Evolutionary conservation across 2,797 vertebrate species (phyloP).

Genomic region (Chaetophractus vellerosus): DNA sequence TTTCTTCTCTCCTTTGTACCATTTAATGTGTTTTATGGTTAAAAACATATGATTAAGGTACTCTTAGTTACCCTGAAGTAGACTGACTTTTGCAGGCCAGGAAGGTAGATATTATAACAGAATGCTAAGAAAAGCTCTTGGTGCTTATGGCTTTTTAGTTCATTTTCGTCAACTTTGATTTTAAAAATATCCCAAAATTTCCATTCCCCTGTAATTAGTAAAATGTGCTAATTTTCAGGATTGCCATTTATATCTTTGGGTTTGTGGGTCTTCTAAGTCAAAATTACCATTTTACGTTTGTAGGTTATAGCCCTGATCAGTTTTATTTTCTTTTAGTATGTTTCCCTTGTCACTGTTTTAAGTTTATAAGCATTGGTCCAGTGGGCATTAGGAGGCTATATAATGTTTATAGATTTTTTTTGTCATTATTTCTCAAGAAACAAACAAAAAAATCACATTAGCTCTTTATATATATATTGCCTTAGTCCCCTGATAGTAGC

Average conservation of each 20-base stretch:
- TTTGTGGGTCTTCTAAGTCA: neutral
- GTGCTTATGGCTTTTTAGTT: neutral
- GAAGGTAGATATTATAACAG: neutral
- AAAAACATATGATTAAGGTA: neutral
- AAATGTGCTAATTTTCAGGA: neutral
- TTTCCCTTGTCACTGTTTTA: conserved; percentile 16
- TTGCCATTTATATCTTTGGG: neutral
- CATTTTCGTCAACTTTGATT: conserved; percentile 41
- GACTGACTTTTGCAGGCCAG: neutral
- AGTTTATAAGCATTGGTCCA: neutral
- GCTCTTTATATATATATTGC: neutral
- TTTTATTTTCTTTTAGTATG: neutral
- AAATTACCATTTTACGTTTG: neutral
- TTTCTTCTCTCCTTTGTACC: neutral
- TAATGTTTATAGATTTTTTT: neutral
- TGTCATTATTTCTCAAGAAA: conserved; percentile 2
- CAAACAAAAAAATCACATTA: neutral
- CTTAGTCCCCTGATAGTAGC: neutral
- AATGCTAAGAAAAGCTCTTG: conserved; percentile 21
- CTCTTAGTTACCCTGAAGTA: neutral
- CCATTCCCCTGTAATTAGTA: neutral
- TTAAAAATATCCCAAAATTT: conserved; percentile 29
- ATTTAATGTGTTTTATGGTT: conserved; percentile 24
- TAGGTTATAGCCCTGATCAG: neutral
- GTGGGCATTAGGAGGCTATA: neutral